These are phyloP conservation scores for Drosophila pseudotalamancana DNA, from an alignment of 2,888 invertebrate genomes.

Conservation along the genomic window DNA sequence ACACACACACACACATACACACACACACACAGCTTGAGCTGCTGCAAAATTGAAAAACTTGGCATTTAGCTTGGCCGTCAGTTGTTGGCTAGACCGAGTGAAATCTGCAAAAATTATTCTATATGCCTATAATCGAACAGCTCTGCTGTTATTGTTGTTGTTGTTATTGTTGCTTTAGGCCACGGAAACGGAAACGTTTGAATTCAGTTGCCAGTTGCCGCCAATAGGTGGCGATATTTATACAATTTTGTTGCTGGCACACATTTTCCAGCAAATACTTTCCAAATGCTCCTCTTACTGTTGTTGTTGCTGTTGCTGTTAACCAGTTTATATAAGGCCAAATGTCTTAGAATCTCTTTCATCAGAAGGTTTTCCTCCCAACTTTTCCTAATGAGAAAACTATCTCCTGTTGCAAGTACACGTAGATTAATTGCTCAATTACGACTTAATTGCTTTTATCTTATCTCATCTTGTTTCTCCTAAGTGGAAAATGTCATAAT, in stretches of 20 bases:
- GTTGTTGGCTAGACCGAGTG: conserved; percentile 40
- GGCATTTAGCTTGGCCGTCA: conserved; percentile 58
- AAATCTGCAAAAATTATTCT: conserved; percentile 60
- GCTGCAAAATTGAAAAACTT: conserved; percentile 55
- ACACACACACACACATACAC: conserved; percentile 29
- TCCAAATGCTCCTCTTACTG: conserved; percentile 13
- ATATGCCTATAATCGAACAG: conserved; percentile 31
- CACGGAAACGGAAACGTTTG: conserved; percentile 72
- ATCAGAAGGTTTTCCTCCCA: conserved; percentile 2
- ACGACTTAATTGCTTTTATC: conserved; percentile 44
- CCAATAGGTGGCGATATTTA: conserved; percentile 59
- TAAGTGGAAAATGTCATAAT: conserved; percentile 46
- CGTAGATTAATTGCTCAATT: conserved; percentile 48
- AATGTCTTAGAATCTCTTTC: conserved; percentile 10
- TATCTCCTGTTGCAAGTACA: conserved; percentile 5
- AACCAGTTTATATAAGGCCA: conserved; percentile 5
- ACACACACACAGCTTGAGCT: conserved; percentile 21
- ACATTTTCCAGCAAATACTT: conserved; percentile 43
- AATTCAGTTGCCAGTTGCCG: conserved; percentile 47
- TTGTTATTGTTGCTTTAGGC: conserved; percentile 27
- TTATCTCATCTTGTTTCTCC: conserved; percentile 37
- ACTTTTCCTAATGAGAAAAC: not conserved
- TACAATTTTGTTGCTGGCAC: conserved; percentile 24
- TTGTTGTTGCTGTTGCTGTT: not conserved
- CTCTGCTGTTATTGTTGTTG: conserved; percentile 18